These are phyloP conservation scores for Spodoptera litura DNA, from an alignment of 1,140 invertebrate genomes.

Conservation along the genomic window DNA sequence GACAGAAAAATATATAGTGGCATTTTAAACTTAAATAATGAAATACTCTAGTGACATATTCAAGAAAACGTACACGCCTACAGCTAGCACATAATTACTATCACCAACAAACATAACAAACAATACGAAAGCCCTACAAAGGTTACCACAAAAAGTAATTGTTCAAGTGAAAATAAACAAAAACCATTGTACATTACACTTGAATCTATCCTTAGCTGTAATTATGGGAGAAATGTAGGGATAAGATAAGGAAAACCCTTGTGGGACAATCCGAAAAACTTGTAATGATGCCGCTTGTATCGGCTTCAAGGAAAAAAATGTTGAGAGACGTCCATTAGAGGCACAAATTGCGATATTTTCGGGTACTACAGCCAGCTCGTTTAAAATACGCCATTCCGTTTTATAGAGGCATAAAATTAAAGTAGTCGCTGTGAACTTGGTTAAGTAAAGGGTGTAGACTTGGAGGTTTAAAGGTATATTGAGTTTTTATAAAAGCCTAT, in stretches of 20 bases:
- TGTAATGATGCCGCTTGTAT: slow-evolving; percentile 43
- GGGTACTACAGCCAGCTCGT: not conserved
- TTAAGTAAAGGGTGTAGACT: too few species aligned
- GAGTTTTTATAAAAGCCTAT: too few species aligned
- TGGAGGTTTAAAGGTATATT: too few species aligned
- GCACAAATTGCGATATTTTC: slow-evolving; percentile 19
- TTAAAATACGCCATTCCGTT: slow-evolving; percentile 3
- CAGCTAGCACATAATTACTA: not conserved
- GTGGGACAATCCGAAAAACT: slow-evolving; percentile 45
- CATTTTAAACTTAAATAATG: too few species aligned
- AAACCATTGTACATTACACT: slow-evolving; percentile 33
- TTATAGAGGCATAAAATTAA: not conserved
- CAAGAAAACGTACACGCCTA: too few species aligned
- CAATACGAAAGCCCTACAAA: slow-evolving; percentile 16
- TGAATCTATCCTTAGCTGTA: slow-evolving; percentile 36
- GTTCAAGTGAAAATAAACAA: slow-evolving; percentile 41
- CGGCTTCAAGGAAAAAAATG: slow-evolving; percentile 3
- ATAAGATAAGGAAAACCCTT: slow-evolving; percentile 42
- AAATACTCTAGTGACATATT: not conserved
- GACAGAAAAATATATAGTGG: too few species aligned
- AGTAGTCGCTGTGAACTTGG: not conserved
- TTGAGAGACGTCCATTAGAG: slow-evolving; percentile 4
- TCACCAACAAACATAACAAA: not conserved
- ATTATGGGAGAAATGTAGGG: slow-evolving; percentile 26
- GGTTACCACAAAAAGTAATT: slow-evolving; percentile 36